These are phyloP conservation scores for Callopanchax toddi DNA, from an alignment of 2,113 vertebrate species.

Conservation along the genomic window DNA sequence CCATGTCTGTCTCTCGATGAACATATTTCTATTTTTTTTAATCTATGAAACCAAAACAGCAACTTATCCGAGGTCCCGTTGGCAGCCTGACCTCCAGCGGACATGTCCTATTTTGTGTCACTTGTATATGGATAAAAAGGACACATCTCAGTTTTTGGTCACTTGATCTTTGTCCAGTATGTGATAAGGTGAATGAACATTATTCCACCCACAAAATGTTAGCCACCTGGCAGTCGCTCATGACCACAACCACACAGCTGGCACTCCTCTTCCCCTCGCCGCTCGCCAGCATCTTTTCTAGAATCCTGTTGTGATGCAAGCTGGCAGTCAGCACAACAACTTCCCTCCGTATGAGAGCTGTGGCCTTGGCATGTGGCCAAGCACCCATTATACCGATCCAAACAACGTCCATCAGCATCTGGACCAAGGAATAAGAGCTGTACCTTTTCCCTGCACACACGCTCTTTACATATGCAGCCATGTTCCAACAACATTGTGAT, in stretches of 20 bases:
- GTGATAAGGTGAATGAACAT: conserved; percentile 40
- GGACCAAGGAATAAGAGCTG: conserved; percentile 24
- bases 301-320: conserved; percentile 59
- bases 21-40: conserved; percentile 36
- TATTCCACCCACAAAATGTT: conserved; percentile 38
- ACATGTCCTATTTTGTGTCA: conserved; percentile 28
- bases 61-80: conserved; percentile 7
- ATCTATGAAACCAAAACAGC: conserved; percentile 27
- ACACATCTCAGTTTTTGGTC: conserved; percentile 31
- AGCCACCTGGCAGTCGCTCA: conserved; percentile 64
- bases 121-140: conserved; percentile 1
- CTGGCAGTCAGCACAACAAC: conserved; percentile 61
- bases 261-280: conserved; percentile 25
- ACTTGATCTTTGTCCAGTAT: conserved; percentile 38
- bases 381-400: conserved; percentile 44
- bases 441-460: conserved; percentile 24
- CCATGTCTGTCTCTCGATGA: conserved; percentile 50
- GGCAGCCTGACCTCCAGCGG: conserved; percentile 6
- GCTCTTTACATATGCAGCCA: conserved; percentile 21
- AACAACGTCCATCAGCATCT: conserved; percentile 59
- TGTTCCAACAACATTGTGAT: conserved; percentile 8
- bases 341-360: conserved; percentile 66
- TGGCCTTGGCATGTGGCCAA: conserved; percentile 62
- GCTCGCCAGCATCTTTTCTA: conserved; percentile 36
- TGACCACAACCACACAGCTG: conserved; percentile 67